Percentiles rank a stretch among this genome's conserved stretches.
phyloP scores from a whole-genome alignment of 2,797 vertebrate species.

The Amniataba percoides region DNA sequence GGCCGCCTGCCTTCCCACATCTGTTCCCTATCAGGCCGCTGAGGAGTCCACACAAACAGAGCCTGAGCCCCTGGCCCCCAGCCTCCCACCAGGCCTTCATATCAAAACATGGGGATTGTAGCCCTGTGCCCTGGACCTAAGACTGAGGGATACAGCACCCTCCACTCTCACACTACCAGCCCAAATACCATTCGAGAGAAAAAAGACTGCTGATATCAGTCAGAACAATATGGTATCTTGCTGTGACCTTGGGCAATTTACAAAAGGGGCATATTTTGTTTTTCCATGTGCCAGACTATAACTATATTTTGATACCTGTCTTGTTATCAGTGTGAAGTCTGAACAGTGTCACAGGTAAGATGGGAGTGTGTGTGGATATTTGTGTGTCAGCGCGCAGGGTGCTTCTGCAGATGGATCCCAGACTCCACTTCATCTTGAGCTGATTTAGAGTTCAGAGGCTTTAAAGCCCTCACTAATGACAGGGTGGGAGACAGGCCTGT shows the following conservation, averaged over 20 bases:
- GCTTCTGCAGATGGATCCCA: constrained; percentile 70
- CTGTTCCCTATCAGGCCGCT: constrained; percentile 91
- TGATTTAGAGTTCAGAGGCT: constrained; percentile 82
- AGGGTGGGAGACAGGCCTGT: constrained; percentile 70
- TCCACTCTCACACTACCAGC: constrained; percentile 13
- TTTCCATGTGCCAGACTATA: constrained; percentile 14
- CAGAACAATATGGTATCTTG: constrained; percentile 24
- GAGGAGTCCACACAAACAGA: constrained; percentile 88
- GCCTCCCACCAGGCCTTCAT: constrained; percentile 85
- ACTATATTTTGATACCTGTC: constrained; percentile 30
- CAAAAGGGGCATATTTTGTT: constrained; percentile 3
- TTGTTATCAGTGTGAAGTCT: constrained; percentile 42
- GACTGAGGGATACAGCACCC: constrained; percentile 47
- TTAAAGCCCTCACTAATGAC: constrained; percentile 81
- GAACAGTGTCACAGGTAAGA: constrained; percentile 55
- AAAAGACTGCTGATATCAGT: constrained; percentile 25
- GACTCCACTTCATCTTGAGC: constrained; percentile 81
- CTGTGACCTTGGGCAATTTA: constrained; percentile 15
- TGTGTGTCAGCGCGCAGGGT: constrained; percentile 46
- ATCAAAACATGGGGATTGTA: constrained; percentile 89
- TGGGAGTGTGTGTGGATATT: constrained; percentile 30
- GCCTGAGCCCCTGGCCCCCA: constrained; percentile 72
- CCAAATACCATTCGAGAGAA: constrained; percentile 37
- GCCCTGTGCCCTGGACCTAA: constrained; percentile 75
- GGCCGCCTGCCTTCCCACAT: constrained; percentile 91